A percentile compares a stretch with the other conserved stretches of the same genome.
Conservation (phyloP, 2,113 vertebrate genomes). For the Narcine bancroftii region DNA sequence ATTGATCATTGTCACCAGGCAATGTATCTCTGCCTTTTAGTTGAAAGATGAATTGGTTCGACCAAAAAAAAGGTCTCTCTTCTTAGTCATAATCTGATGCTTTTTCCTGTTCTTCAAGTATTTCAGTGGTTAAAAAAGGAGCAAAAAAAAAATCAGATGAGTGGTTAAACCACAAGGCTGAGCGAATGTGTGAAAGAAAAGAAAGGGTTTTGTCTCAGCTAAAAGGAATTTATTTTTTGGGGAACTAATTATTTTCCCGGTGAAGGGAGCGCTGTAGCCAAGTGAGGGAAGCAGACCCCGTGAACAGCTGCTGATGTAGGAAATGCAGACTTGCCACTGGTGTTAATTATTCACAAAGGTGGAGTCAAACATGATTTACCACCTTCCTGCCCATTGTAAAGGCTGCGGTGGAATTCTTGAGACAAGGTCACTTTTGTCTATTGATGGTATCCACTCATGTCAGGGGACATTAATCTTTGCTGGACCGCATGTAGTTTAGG, state of each 20-base stretch:
- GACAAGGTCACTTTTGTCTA: constrained; percentile 21
- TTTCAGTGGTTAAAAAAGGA: neutral
- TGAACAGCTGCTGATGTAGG: constrained; percentile 13
- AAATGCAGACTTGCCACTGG: neutral
- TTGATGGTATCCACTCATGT: neutral
- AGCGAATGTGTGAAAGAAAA: neutral
- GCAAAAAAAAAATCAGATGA: neutral
- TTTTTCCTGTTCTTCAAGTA: neutral
- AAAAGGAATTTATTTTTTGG: neutral
- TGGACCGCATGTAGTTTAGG: neutral
- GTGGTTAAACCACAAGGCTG: neutral
- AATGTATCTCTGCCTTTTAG: neutral
- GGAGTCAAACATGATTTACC: constrained; percentile 18
- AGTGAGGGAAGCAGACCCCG: constrained; percentile 18
- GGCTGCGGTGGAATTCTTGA: neutral
- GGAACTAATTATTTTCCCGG: neutral
- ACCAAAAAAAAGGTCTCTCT: neutral
- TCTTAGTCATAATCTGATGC: neutral
- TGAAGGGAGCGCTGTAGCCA: neutral
- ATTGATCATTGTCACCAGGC: neutral
- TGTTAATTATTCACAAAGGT: neutral
- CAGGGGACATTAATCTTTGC: neutral
- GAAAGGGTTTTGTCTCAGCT: neutral
- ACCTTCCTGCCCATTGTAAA: constrained; percentile 15
- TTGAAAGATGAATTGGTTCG: neutral